A percentile compares a stretch with the other conserved stretches of the same genome.
phyloP scores from a whole-genome alignment of 2,797 vertebrate species.

The Limnodromus scolopaceus region DNA sequence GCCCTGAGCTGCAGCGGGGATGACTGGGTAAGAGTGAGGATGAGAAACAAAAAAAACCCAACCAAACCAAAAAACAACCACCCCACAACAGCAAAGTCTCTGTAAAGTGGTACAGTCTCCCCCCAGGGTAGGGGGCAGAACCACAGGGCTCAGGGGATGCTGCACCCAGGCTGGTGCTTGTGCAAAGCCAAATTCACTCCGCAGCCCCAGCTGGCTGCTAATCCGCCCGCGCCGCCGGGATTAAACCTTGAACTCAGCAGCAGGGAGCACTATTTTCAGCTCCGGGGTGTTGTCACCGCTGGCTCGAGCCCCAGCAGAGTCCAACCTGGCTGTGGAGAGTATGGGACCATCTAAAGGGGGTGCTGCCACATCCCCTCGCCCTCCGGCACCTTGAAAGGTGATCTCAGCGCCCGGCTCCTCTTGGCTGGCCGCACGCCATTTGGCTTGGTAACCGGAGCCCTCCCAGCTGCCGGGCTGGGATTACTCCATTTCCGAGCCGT shows the following conservation, averaged over 20 bases:
- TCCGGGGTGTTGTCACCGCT: accelerated
- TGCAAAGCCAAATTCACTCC: conserved; percentile 35
- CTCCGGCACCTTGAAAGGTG: conserved; percentile 67
- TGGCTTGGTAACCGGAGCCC: conserved; percentile 72
- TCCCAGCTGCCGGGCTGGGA: conserved; percentile 70
- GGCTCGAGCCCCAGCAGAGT: accelerated
- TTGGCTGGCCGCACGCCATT: neutral
- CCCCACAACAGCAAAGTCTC: accelerated
- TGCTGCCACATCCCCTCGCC: neutral
- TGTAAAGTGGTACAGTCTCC: neutral
- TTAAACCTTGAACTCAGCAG: conserved; percentile 27
- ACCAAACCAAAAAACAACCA: neutral
- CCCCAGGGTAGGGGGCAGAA: neutral
- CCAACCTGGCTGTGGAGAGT: accelerated
- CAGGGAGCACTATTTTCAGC: conserved; percentile 29
- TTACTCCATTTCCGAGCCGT: conserved; percentile 70
- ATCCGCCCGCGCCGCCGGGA: conserved; percentile 39
- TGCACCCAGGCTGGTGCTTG: neutral
- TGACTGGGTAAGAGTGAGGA: neutral
- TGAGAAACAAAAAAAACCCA: neutral
- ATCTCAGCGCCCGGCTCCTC: conserved; percentile 54
- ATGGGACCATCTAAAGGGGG: neutral
- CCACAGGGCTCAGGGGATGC: neutral
- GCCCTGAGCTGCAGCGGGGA: accelerated
- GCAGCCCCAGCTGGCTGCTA: conserved; percentile 7